A percentile compares a stretch with the other conserved stretches of the same genome.
These are phyloP conservation scores for Enteromius fasciolatus DNA, from an alignment of 2,797 vertebrate genomes.

Conservation along the genomic window DNA sequence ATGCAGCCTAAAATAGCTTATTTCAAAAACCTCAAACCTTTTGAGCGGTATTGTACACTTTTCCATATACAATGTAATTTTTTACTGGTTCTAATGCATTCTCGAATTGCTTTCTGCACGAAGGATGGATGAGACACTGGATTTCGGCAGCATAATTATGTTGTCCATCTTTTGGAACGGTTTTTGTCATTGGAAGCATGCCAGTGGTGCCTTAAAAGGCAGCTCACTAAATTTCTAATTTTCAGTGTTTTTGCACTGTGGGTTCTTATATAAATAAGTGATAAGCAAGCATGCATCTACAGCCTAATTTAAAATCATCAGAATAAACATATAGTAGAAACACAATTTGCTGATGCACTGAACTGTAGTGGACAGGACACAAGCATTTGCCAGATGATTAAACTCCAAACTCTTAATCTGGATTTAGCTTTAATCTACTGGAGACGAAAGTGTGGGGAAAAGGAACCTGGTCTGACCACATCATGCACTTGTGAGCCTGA, in stretches of 20 bases:
- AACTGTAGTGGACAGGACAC: neutral
- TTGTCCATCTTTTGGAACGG: neutral
- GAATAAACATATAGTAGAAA: neutral
- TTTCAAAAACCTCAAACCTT: neutral
- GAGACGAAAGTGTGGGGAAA: neutral
- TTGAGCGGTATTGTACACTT: neutral
- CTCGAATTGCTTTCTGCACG: neutral
- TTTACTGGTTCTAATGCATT: neutral
- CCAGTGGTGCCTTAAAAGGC: neutral
- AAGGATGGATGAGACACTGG: neutral
- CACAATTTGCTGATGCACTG: neutral
- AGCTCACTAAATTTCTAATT: neutral
- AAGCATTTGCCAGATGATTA: neutral
- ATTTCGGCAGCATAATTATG: conserved; percentile 1
- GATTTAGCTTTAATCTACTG: neutral
- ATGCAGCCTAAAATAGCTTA: neutral
- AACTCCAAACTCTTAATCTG: neutral
- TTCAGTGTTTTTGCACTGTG: neutral
- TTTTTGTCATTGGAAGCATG: neutral
- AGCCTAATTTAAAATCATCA: neutral
- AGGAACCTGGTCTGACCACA: conserved; percentile 9
- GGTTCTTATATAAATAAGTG: conserved; percentile 9
- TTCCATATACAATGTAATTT: neutral
- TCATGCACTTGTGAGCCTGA: conserved; percentile 8
- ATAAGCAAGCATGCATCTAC: neutral